Evolutionary conservation across 2,888 invertebrate species (phyloP), one percentile per base, ranked within the genome.

Genomic region (Agrotis segetum): DNA sequence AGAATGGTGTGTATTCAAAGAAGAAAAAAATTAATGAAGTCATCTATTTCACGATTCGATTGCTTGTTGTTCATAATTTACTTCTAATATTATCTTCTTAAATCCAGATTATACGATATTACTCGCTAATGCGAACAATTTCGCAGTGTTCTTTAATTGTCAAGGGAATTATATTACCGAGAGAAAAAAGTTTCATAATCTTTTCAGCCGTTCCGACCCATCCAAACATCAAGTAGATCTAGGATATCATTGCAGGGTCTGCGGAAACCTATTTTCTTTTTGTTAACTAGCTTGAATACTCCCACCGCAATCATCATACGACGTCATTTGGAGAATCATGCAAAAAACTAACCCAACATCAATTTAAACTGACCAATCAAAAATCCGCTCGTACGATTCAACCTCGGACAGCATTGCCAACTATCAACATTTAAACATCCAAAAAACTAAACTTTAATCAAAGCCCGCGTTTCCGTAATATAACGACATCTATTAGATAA

Each of bases 401-500:
- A 50, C 19, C 52, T 65, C 5, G 19, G 2, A 49, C 5, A 73
- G 14, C 24, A 34, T 3, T 67, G 63, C 69, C 65, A 64, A 60
- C 47, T 34, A 63, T 34, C 19, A 52, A 40, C 47, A 44, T 59
- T 47, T 21, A 46, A 34, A 52, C 49, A 47, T 58, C 11, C 24
- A 58, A 68, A 77, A 74, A 59, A 24, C 19, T 16, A 50, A 56
- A 63, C 52, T 80, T 66, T 56, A 75, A 75, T 79, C 62, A 71
- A 66, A 75, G 24, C 47, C 19, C 24, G 34, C 24, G 40, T 47
- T 13, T 46, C 60, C 50, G 47, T 59, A 74, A 68, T 49, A 14
- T 56, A 72, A 68, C 67, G 67, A 67, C 75, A 70, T 46, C 29
- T 66, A 67, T 58, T 71, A 80, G 55, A 78, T 81, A 69, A 71